Evolutionary conservation across 2,888 invertebrate genomes (phyloP), one percentile per base, ranked within the genome.

Genomic region (Ophonus ardosiacus): DNA sequence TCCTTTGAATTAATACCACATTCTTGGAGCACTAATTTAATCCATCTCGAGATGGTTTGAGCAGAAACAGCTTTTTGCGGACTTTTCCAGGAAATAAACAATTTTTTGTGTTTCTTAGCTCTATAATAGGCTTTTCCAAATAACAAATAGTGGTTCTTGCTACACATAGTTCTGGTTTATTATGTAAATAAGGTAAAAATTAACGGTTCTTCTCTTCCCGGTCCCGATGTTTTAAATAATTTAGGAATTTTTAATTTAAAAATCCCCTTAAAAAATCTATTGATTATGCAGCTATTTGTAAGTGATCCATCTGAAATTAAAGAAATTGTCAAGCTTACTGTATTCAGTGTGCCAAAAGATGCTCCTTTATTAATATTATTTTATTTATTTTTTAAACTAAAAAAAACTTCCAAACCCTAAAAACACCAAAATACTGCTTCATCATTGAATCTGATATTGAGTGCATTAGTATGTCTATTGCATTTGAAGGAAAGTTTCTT

Each of bases 11-110:
- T 31, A 31, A 68, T 18, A 10, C 68, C 68, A 17, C 17, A 31
- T 68, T 68, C 18, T 68, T 13, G 31, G 3, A 68, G 68, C 15
- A 38, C n/a, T 68, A 31, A 24, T 68, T 68, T 68, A 5, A 68
- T 31, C 38, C 38, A 68, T 13, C 18, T n/a, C 6, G 17, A 31
- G 13, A 68, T 8, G n/a, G 38, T 68, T 31, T 68, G 68, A 68
- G 68, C 2, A 13, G 68, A 31, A 31, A 68, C 68, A 7, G 4
- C 17, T 68, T n/a, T 18, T 7, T 68, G 31, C 7, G 68, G 68
- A 8, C 31, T 31, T 68, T 7, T 68, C 18, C 17, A 17, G 3
- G 68, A 68, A 17, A 68, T 68, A 24, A 68, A 18, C 3, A 68
- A 15, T 13, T 68, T 31, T n/a, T n/a, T n/a, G n/a, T n/a, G n/a